These are phyloP conservation scores for Xylocampa areola DNA, from an alignment of 2,888 invertebrate species.

Conservation along the genomic window DNA sequence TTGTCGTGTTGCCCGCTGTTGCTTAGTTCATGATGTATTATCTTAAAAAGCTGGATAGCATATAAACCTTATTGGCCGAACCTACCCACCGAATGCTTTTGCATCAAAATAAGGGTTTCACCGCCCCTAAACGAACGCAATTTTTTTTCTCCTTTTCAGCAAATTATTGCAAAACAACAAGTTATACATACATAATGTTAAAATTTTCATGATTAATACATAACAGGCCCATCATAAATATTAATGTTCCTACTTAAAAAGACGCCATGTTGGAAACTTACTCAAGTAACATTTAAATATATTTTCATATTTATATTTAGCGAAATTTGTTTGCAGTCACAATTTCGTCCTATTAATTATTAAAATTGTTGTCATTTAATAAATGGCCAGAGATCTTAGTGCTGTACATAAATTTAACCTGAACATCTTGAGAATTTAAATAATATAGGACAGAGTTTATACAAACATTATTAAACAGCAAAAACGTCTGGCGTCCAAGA, in stretches of 20 bases:
- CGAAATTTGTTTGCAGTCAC: neutral
- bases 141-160: too few relatives aligned
- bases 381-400: constrained; percentile 12
- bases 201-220: constrained; percentile 43
- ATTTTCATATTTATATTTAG: constrained; percentile 46
- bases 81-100: too few relatives aligned
- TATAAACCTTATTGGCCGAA: too few relatives aligned
- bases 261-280: constrained; percentile 40
- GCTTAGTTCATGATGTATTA: too few relatives aligned
- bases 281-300: constrained; percentile 50
- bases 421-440: constrained; percentile 12
- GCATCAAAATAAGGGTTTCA: too few relatives aligned
- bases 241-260: constrained; percentile 37
- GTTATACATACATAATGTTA: constrained; percentile 24
- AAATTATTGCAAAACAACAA: too few relatives aligned
- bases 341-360: constrained; percentile 17
- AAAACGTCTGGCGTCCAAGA: too few relatives aligned
- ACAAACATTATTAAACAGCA: too few relatives aligned
- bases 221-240: constrained; percentile 44
- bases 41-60: too few relatives aligned
- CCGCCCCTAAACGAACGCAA: too few relatives aligned
- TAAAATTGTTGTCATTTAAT: constrained; percentile 11
- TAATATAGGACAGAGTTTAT: too few relatives aligned
- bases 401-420: constrained; percentile 1
- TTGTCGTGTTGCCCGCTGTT: too few relatives aligned